phyloP scores from a whole-genome alignment of 2,888 invertebrate genomes.

The Cylindroiulus punctatus region DNA sequence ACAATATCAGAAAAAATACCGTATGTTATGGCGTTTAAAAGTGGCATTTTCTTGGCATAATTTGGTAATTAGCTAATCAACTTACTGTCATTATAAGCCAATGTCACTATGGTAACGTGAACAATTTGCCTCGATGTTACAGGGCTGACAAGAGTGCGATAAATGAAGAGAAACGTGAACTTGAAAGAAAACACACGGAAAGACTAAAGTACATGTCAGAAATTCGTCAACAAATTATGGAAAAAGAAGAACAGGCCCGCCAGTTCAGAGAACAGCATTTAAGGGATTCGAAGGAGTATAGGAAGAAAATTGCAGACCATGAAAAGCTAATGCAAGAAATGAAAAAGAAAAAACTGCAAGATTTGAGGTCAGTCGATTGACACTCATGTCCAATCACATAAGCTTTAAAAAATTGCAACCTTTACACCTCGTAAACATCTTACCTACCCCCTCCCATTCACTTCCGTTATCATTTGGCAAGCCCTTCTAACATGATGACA shows the following conservation, averaged over 20 bases:
- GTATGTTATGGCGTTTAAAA: too few relatives aligned
- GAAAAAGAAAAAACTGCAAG: slow-evolving; percentile 47
- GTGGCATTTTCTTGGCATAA: too few relatives aligned
- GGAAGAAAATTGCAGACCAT: not conserved
- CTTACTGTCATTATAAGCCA: too few relatives aligned
- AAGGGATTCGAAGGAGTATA: not conserved
- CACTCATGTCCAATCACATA: too few relatives aligned
- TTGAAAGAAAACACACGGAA: not conserved
- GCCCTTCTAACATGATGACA: too few relatives aligned
- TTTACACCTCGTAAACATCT: too few relatives aligned
- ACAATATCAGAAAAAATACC: not conserved
- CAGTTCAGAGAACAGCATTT: slow-evolving; percentile 12
- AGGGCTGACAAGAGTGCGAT: slow-evolving; percentile 47
- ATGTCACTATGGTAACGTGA: too few relatives aligned
- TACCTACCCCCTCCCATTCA: too few relatives aligned
- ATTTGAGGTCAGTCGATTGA: slow-evolving; percentile 25
- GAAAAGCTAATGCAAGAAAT: not conserved
- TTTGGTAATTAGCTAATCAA: too few relatives aligned
- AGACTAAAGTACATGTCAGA: slow-evolving; percentile 30
- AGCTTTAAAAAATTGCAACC: too few relatives aligned
- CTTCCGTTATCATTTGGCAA: too few relatives aligned
- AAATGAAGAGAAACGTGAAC: not conserved
- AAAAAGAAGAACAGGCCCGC: slow-evolving; percentile 10
- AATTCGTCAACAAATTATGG: slow-evolving; percentile 39
- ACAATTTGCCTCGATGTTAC: too few relatives aligned